Base-by-base conservation (phyloP, 2,888 invertebrate genomes). In the Globia sparganii region DNA sequence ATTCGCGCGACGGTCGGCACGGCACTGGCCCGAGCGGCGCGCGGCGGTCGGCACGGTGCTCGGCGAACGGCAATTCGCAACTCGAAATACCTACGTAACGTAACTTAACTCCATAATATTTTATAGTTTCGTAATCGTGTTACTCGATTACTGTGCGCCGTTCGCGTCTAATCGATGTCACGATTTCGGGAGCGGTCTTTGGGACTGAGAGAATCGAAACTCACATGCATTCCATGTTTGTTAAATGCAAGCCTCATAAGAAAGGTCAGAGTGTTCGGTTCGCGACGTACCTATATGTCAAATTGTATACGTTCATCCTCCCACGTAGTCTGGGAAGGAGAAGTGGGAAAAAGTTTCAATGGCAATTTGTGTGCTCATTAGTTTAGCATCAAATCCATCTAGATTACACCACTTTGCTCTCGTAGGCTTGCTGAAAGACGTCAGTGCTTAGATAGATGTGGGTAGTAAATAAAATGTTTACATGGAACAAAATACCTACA, bases 71-170 rank as follows among this genome's bases (percentile, higher is more conserved):
- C 92, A 92, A 92, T 94, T 94, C 94, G 94, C 95, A 94, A 95
- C 94, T 93, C 91, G 90, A 90, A 89, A 93, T 92, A 92, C 92
- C 92, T 92, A 92, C 91, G 89, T 92, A 93, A 94, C 94, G 94
- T 94, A 96, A 96, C 95, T 95, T 95, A 95, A 95, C 94, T 94
- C 95, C 93, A 94, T 94, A 94, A 95, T 95, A 95, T 94, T 95
- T 95, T 95, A 95, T 95, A 95, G 94, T 96, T 96, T 96, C 95
- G 96, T 95, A 96, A 96, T 93, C 93, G 93, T 93, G 92, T 94
- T 93, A 94, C 93, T 95, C 92, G 94, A 95, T 95, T 95, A 95
- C 94, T 90, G 93, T 91, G 92, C 92, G 92, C 92, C 92, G 91
- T 89, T 94, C 91, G 91, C 91, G 91, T 94, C 93, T 94, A 94